phyloP scores from a whole-genome alignment of 2,797 vertebrate genomes.

The Falco biarmicus region DNA sequence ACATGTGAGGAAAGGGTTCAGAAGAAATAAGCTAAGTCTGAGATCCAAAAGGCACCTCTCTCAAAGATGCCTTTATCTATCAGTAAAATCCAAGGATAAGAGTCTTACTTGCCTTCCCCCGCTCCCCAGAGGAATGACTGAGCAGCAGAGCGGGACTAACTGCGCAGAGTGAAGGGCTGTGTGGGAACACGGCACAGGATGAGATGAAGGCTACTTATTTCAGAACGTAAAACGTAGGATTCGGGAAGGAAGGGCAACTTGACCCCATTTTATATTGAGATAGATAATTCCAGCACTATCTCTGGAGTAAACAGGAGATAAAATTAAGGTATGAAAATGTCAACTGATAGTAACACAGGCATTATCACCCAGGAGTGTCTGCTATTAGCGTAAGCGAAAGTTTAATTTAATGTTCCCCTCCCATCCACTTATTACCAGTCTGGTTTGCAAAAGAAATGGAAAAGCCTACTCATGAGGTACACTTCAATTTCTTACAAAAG shows the following conservation, averaged over 20 bases:
- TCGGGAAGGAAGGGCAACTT: not conserved
- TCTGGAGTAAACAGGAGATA: slow-evolving; percentile 15
- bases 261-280: not conserved
- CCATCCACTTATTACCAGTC: not conserved
- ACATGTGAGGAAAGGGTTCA: not conserved
- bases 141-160: not conserved
- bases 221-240: not conserved
- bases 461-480: not conserved
- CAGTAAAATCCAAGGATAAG: not conserved
- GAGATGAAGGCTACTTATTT: not conserved
- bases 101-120: not conserved
- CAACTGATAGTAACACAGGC: not conserved
- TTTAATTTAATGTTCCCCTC: not conserved
- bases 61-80: not conserved
- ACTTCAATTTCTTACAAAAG: not conserved
- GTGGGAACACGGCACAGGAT: not conserved
- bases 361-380: not conserved
- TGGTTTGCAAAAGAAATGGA: not conserved
- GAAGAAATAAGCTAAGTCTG: not conserved
- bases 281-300: not conserved
- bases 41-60: not conserved
- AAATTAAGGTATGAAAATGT: not conserved
- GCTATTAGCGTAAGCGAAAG: not conserved
- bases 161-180: fast-evolving
- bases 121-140: not conserved